phyloP scores from a whole-genome alignment of 2,113 vertebrate genomes.

The Myxocyprinus asiaticus region DNA sequence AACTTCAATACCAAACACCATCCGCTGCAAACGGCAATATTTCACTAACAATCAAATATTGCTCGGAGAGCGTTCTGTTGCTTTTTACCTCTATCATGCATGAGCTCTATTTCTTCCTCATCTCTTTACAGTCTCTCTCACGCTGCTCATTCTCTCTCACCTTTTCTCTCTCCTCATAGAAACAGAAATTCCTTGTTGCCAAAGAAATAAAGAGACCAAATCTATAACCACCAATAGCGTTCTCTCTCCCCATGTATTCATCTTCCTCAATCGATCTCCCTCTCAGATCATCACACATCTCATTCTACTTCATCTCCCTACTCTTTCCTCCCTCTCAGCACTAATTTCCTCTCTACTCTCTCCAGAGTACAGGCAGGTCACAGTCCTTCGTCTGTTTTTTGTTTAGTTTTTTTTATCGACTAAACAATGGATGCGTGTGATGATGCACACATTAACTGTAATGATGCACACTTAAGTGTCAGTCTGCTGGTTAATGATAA shows the following conservation, averaged over 20 bases:
- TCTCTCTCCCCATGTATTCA: neutral
- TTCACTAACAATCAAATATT: conserved; percentile 19
- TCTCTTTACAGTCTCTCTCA: conserved; percentile 1
- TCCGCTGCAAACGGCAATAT: conserved; percentile 15
- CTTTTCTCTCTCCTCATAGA: neutral
- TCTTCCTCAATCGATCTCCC: conserved; percentile 2
- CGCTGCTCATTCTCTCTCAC: neutral
- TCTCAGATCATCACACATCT: conserved; percentile 19
- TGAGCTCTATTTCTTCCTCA: neutral
- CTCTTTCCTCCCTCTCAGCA: neutral
- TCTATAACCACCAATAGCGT: neutral
- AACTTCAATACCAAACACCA: conserved; percentile 37
- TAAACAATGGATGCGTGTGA: neutral
- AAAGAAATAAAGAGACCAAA: conserved; percentile 17
- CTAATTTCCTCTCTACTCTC: conserved; percentile 7
- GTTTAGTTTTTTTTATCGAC: neutral
- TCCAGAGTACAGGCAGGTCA: conserved; percentile 20
- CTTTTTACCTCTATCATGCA: neutral
- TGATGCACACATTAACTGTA: neutral
- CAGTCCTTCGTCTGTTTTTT: neutral
- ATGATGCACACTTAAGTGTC: neutral
- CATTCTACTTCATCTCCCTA: conserved; percentile 1
- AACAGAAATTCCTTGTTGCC: conserved; percentile 11
- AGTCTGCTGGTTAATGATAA: conserved; percentile 36
- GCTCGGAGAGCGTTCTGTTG: neutral